Evolutionary conservation across 2,797 vertebrate species (phyloP).

Genomic region (Platyrinchus mystaceus): DNA sequence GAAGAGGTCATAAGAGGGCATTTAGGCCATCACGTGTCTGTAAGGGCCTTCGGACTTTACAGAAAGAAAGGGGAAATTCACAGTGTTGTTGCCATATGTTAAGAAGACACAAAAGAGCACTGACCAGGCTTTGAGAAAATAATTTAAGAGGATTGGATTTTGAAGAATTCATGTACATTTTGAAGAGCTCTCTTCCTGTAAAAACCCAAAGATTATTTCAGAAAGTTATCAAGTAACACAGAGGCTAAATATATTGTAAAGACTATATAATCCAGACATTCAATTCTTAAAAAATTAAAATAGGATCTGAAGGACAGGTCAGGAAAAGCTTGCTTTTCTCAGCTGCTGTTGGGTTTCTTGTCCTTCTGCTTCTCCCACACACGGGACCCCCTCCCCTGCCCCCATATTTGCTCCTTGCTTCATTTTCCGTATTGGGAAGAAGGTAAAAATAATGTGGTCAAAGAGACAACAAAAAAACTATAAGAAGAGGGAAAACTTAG

Average conservation of each 20-base stretch:
- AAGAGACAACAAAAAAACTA: not conserved
- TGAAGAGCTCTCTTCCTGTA: not conserved
- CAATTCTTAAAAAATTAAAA: not conserved
- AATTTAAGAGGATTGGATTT: conserved; percentile 15
- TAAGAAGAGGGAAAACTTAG: not conserved
- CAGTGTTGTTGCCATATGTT: not conserved
- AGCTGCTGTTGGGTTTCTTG: not conserved
- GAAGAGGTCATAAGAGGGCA: not conserved
- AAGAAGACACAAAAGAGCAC: not conserved
- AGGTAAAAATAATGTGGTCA: not conserved
- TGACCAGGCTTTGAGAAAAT: not conserved
- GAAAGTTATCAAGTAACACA: conserved; percentile 19
- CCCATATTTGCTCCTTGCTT: not conserved
- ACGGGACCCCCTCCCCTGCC: not conserved
- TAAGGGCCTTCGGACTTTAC: not conserved
- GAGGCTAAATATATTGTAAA: not conserved
- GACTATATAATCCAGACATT: not conserved
- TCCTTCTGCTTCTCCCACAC: not conserved
- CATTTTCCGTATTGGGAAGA: not conserved
- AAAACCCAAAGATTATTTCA: not conserved
- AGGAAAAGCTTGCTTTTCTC: not conserved
- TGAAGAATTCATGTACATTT: not conserved
- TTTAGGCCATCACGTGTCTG: not conserved
- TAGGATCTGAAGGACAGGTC: not conserved
- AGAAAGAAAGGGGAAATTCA: not conserved